These are phyloP conservation scores for Istiophorus platypterus DNA, from an alignment of 2,113 vertebrate species.

Conservation along the genomic window DNA sequence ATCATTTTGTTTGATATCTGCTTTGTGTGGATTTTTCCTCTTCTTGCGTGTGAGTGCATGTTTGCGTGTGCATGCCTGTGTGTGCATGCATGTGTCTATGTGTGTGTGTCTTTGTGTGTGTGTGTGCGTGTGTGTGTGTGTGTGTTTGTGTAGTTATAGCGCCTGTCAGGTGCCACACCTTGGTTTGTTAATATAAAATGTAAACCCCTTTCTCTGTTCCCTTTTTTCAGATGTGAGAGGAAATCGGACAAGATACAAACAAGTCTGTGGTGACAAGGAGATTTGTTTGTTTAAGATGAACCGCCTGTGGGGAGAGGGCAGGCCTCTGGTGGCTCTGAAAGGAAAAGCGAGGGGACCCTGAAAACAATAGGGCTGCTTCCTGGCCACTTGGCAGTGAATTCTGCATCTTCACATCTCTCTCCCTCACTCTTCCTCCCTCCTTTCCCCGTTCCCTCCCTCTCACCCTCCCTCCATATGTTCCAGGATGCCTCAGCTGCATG, in stretches of 20 bases:
- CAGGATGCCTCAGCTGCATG: conserved; percentile 63
- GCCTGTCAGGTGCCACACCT: conserved; percentile 34
- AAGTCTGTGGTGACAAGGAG: conserved; percentile 31
- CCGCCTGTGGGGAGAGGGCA: conserved; percentile 55
- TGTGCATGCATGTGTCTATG: neutral
- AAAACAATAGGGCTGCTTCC: conserved; percentile 86
- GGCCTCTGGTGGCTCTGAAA: conserved; percentile 60
- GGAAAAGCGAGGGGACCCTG: conserved; percentile 77
- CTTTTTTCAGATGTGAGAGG: conserved; percentile 13
- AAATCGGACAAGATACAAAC: conserved; percentile 60
- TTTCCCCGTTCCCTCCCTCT: conserved; percentile 50
- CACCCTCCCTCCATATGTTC: conserved; percentile 44
- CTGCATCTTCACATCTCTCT: conserved; percentile 58
- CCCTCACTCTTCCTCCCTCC: conserved; percentile 39
- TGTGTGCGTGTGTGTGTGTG: neutral
- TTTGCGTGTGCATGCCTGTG: neutral
- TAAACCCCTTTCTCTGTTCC: conserved; percentile 12
- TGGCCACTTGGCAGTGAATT: conserved; percentile 53
- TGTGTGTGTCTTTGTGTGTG: neutral
- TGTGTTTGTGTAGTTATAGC: neutral
- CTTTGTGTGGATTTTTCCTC: neutral
- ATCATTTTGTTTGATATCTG: conserved; percentile 21
- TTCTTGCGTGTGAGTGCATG: neutral
- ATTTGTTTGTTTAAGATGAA: conserved; percentile 70
- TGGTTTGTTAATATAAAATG: conserved; percentile 21